Percentiles rank a stretch among this genome's conserved stretches.
Conservation (phyloP, 2,888 invertebrate genomes). For the Hirudinaria manillensis region DNA sequence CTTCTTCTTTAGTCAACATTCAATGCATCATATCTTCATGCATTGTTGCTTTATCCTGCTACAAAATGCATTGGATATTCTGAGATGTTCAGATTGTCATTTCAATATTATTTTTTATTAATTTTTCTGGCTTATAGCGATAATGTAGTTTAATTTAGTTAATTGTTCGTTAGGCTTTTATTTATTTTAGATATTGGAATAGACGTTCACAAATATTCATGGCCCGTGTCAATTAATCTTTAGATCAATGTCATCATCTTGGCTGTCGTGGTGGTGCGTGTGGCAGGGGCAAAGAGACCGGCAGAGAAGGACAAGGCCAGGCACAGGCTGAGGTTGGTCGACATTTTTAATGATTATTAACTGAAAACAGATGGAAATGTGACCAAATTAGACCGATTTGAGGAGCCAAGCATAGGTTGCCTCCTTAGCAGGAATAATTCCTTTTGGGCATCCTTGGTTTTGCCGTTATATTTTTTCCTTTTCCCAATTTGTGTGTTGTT, state of each 20-base stretch:
- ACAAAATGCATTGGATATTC: too few species aligned
- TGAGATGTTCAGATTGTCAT: too few species aligned
- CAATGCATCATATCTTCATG: not conserved
- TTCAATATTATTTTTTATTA: too few species aligned
- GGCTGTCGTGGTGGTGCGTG: constrained; percentile 25
- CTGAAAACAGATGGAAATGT: not conserved
- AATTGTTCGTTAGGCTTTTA: not conserved
- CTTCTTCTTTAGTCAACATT: too few species aligned
- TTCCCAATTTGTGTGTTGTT: too few species aligned
- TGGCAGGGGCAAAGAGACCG: constrained; percentile 30
- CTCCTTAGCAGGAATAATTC: too few species aligned
- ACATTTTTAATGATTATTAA: not conserved
- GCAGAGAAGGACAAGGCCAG: constrained; percentile 29
- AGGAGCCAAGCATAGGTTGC: not conserved
- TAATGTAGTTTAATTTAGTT: too few species aligned
- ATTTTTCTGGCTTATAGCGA: too few species aligned
- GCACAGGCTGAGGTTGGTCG: constrained; percentile 24
- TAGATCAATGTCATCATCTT: constrained; percentile 29
- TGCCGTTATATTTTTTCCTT: too few species aligned
- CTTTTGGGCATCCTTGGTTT: too few species aligned
- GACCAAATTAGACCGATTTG: not conserved
- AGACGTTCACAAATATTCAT: not conserved
- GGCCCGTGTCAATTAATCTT: not conserved
- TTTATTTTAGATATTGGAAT: not conserved
- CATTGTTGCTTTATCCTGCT: too few species aligned